Conservation (phyloP, 2,888 invertebrate genomes). For the Caenorhabditis sp. region DNA sequence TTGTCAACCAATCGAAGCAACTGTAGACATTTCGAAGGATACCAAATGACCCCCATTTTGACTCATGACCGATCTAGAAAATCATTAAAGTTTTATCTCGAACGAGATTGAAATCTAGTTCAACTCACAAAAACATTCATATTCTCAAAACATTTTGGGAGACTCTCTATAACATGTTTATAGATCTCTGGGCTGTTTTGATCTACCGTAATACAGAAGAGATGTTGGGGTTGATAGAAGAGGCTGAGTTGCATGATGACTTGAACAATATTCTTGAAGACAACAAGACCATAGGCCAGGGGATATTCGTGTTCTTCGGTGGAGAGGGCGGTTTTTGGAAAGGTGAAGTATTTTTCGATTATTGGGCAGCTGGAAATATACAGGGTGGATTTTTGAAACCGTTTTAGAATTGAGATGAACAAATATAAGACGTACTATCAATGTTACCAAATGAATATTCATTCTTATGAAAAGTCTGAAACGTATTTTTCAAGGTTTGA, state of each 20-base stretch:
- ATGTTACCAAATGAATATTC: no score
- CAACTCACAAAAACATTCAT: conserved; percentile 39
- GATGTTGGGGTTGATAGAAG: conserved; percentile 48
- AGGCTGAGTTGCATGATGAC: conserved; percentile 36
- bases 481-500: no score
- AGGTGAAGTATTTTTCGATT: conserved; percentile 38
- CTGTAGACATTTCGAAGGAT: conserved; percentile 40
- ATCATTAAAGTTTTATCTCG: not conserved
- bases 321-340: conserved; percentile 13
- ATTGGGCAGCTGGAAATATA: conserved; percentile 25
- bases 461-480: no score
- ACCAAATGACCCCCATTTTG: conserved; percentile 42
- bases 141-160: conserved; percentile 41
- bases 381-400: no score
- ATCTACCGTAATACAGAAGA: conserved; percentile 45
- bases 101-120: not conserved
- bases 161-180: conserved; percentile 18
- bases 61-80: conserved; percentile 27
- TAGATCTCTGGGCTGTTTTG: conserved; percentile 18
- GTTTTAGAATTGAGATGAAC: no score
- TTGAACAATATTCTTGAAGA: conserved; percentile 45
- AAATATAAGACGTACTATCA: no score
- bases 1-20: conserved; percentile 30
- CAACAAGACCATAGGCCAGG: conserved; percentile 47
- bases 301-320: conserved; percentile 41